Percentiles rank a stretch among this genome's conserved stretches.
Evolutionary conservation across 23 tunicate species (phyloP).

Genomic region (Halocynthia aurantium): DNA sequence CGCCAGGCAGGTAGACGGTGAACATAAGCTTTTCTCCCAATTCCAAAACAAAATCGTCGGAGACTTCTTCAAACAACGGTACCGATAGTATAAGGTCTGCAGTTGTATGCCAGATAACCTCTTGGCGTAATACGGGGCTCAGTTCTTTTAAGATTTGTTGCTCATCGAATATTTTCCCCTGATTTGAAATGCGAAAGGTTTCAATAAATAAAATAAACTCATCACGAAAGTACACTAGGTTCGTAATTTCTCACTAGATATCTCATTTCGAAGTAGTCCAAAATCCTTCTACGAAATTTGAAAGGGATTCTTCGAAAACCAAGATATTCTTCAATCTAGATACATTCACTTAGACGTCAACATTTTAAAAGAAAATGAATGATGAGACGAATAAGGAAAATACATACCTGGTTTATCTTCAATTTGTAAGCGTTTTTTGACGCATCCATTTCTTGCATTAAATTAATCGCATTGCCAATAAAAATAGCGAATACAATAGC

Average conservation of each 20-base stretch:
- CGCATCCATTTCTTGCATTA: conserved; percentile 64
- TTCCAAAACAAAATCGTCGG: conserved; percentile 70
- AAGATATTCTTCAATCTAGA: conserved; percentile 55
- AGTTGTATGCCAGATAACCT: conserved; percentile 60
- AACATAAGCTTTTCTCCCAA: conserved; percentile 43
- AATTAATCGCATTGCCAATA: conserved; percentile 67
- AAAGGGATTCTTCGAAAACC: conserved; percentile 42
- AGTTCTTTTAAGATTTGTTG: conserved; percentile 61
- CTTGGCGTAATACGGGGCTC: conserved; percentile 60
- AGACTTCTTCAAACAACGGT: conserved; percentile 71
- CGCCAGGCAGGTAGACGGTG: conserved; percentile 46
- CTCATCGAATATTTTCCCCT: conserved; percentile 91
- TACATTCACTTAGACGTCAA: too few species aligned
- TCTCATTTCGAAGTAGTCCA: conserved; percentile 58
- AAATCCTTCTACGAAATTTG: conserved; percentile 28
- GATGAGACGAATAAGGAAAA: neutral
- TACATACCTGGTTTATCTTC: conserved; percentile 54
- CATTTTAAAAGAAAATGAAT: neutral
- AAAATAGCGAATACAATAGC: conserved; percentile 67
- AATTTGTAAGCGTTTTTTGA: conserved; percentile 48
- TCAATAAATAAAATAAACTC: neutral
- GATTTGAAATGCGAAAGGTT: neutral
- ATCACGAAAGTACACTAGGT: neutral
- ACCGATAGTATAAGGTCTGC: conserved; percentile 78
- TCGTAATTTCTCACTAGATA: conserved; percentile 28